Conservation (phyloP, 2,888 invertebrate genomes). For the Rutpela maculata region DNA sequence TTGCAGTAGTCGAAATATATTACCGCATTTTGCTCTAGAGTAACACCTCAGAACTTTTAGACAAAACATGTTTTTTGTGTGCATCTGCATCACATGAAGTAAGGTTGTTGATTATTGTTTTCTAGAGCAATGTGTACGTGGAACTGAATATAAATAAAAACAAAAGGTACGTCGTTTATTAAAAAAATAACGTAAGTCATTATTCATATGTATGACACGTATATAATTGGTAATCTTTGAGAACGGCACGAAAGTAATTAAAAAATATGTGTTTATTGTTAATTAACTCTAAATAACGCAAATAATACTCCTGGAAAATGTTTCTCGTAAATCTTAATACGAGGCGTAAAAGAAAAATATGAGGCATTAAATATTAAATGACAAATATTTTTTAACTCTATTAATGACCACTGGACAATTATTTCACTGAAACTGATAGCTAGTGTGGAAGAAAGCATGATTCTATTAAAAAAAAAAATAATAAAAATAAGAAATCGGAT, state of each 20-base stretch:
- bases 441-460: too few relatives aligned
- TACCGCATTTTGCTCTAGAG: too few relatives aligned
- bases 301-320: background rate
- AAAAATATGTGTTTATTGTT: slow-evolving; percentile 4
- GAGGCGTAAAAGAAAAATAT: background rate
- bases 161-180: slow-evolving; percentile 25
- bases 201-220: slow-evolving; percentile 17
- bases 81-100: slow-evolving; percentile 14
- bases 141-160: slow-evolving; percentile 28
- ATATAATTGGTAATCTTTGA: slow-evolving; percentile 21
- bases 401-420: too few relatives aligned
- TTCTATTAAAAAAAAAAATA: too few relatives aligned
- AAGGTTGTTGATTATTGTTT: slow-evolving; percentile 34
- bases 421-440: too few relatives aligned
- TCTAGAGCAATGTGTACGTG: slow-evolving; percentile 24
- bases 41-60: too few relatives aligned
- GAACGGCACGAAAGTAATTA: slow-evolving; percentile 1
- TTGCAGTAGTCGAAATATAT: too few relatives aligned
- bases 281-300: background rate
- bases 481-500: too few relatives aligned
- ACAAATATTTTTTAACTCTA: too few relatives aligned
- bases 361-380: too few relatives aligned
- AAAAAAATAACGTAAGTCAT: slow-evolving; percentile 30
- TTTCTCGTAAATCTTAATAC: background rate
- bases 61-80: background rate